Conservation (phyloP, 2,888 invertebrate species). For the Lycaena phlaeas region DNA sequence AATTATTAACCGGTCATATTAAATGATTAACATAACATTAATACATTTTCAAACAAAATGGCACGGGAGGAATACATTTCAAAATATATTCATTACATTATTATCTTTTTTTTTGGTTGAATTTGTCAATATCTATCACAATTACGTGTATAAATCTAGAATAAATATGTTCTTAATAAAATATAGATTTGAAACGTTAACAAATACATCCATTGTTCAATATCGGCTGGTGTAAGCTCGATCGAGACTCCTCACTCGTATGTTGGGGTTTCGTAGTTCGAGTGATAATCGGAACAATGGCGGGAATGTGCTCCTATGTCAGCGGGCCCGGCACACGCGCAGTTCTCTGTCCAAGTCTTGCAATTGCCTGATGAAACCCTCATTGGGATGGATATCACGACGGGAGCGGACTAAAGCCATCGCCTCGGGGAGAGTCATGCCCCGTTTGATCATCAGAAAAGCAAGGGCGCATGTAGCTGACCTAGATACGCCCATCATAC, state of each 20-base stretch:
- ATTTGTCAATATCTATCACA: constrained; percentile 3
- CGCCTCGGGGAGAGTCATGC: constrained; percentile 83
- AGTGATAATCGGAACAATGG: constrained; percentile 36
- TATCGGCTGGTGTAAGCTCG: constrained; percentile 37
- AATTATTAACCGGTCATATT: too few species aligned
- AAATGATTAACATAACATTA: constrained; percentile 18
- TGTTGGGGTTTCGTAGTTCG: constrained; percentile 29
- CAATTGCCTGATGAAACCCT: constrained; percentile 85
- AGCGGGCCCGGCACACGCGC: constrained; percentile 64
- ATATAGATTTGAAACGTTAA: constrained; percentile 5
- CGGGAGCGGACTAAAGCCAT: constrained; percentile 78
- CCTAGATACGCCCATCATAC: constrained; percentile 86
- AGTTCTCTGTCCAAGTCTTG: constrained; percentile 78
- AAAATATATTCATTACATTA: constrained; percentile 12
- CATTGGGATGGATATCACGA: constrained; percentile 84
- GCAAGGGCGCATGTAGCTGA: constrained; percentile 87
- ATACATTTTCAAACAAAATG: constrained; percentile 39
- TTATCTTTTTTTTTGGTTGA: constrained; percentile 9
- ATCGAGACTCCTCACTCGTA: constrained; percentile 52
- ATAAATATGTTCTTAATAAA: constrained; percentile 6
- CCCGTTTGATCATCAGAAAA: constrained; percentile 85
- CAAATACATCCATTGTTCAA: constrained; percentile 11
- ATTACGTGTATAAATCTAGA: constrained; percentile 5
- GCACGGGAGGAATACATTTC: constrained; percentile 36
- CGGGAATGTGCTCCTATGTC: constrained; percentile 45